These are phyloP conservation scores for Cydia amplana DNA, from an alignment of 1,140 invertebrate genomes.

Conservation along the genomic window DNA sequence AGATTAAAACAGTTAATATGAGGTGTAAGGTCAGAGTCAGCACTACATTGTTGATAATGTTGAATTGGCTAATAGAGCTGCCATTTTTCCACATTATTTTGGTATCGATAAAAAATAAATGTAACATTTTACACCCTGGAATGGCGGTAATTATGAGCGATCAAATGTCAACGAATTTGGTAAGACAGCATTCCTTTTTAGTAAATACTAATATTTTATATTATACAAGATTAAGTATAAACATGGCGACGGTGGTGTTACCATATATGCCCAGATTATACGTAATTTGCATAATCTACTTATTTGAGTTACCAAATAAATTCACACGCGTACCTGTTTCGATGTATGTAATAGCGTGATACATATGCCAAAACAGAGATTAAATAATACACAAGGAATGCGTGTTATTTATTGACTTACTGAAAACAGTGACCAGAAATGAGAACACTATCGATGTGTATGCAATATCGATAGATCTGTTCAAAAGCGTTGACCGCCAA, in stretches of 20 bases:
- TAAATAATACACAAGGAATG: constrained; percentile 7
- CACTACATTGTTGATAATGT: constrained; percentile 7
- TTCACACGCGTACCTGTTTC: constrained; percentile 1
- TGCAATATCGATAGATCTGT: constrained; percentile 8
- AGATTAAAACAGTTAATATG: constrained; percentile 14
- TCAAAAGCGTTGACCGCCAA: not conserved
- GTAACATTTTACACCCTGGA: not conserved
- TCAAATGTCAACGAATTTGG: constrained; percentile 3
- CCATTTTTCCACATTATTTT: not conserved
- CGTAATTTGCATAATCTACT: constrained; percentile 24
- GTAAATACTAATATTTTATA: not conserved
- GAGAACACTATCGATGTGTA: constrained; percentile 36
- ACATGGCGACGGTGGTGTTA: not conserved
- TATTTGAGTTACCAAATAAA: not conserved
- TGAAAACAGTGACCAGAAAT: not conserved
- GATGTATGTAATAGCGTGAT: not conserved
- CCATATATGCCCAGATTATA: not conserved
- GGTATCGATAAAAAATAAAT: not conserved
- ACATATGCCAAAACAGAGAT: constrained; percentile 16
- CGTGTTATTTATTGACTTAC: not conserved
- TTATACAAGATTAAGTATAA: not conserved
- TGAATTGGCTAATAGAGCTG: not conserved
- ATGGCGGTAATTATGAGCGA: not conserved
- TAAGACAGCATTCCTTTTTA: not conserved
- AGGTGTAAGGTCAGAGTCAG: not conserved